Percentiles rank a stretch among this genome's conserved stretches.
Conservation (phyloP, 1,140 invertebrate genomes). For the Drosophila quadrilineata region DNA sequence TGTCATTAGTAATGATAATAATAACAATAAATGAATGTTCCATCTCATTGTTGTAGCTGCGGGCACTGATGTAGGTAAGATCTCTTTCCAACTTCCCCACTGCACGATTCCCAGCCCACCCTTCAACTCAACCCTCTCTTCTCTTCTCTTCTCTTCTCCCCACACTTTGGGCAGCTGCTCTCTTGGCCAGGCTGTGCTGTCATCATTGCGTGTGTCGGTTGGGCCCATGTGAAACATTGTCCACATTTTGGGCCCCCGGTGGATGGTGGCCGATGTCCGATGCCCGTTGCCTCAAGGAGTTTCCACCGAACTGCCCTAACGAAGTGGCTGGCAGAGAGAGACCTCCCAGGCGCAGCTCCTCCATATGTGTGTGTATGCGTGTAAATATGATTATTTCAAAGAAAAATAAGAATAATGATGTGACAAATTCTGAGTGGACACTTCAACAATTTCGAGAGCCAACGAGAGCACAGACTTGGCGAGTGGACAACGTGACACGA, state of each 20-base stretch:
- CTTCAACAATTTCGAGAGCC: constrained; percentile 50
- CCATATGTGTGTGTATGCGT: constrained; percentile 30
- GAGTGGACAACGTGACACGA: constrained; percentile 4
- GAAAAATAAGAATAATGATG: constrained; percentile 79
- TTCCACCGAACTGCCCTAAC: constrained; percentile 66
- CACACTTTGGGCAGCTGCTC: neutral
- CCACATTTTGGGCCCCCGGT: no score
- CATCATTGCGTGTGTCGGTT: constrained; percentile 33
- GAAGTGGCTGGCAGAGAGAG: constrained; percentile 54
- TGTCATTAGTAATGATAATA: constrained; percentile 15
- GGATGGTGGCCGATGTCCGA: neutral
- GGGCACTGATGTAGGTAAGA: constrained; percentile 12
- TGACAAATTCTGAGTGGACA: constrained; percentile 76
- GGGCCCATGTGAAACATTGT: constrained; percentile 62
- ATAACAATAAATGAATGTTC: constrained; percentile 16
- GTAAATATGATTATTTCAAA: constrained; percentile 72
- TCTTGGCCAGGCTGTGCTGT: constrained; percentile 24
- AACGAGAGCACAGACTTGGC: constrained; percentile 8
- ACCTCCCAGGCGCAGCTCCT: constrained; percentile 31
- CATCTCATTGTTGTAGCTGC: no score
- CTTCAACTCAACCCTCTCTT: neutral
- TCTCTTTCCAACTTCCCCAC: neutral
- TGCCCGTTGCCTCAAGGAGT: constrained; percentile 62
- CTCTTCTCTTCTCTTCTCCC: neutral
- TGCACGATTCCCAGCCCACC: neutral